Evolutionary conservation across 1,140 invertebrate genomes (phyloP).

Genomic region (Mylabris phalerata): DNA sequence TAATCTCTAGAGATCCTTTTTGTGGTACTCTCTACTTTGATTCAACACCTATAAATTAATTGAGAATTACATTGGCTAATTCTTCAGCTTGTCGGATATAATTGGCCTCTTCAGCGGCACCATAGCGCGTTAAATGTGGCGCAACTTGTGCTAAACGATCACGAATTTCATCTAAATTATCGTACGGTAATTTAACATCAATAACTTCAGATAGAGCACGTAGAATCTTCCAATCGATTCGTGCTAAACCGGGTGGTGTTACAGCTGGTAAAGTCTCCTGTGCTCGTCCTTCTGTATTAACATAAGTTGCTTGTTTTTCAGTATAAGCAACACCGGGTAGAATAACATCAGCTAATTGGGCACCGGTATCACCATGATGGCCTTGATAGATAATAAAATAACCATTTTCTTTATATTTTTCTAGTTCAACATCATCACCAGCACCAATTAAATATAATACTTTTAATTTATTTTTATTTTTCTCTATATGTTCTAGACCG

Average conservation of each 20-base stretch:
- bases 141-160: conserved; percentile 75
- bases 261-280: conserved; percentile 88
- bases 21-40: too few species aligned
- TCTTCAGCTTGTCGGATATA: conserved; percentile 66
- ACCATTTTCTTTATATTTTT: conserved; percentile 63
- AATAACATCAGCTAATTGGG: conserved; percentile 86
- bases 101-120: conserved; percentile 74
- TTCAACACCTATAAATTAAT: not conserved
- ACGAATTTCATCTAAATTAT: conserved; percentile 79
- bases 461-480: conserved; percentile 62
- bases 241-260: conserved; percentile 86
- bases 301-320: conserved; percentile 94
- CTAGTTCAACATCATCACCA: conserved; percentile 60
- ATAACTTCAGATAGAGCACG: conserved; percentile 66
- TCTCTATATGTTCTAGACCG: conserved; percentile 52
- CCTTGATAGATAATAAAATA: conserved; percentile 92
- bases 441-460: conserved; percentile 89
- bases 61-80: conserved; percentile 35
- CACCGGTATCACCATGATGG: conserved; percentile 94
- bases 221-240: conserved; percentile 99
- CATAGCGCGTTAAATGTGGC: conserved; percentile 82
- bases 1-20: not conserved
- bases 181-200: conserved; percentile 80
- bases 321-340: conserved; percentile 97
- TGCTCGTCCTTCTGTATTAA: conserved; percentile 96